phyloP scores from a whole-genome alignment of 2,888 invertebrate species.

The Laothoe populi region DNA sequence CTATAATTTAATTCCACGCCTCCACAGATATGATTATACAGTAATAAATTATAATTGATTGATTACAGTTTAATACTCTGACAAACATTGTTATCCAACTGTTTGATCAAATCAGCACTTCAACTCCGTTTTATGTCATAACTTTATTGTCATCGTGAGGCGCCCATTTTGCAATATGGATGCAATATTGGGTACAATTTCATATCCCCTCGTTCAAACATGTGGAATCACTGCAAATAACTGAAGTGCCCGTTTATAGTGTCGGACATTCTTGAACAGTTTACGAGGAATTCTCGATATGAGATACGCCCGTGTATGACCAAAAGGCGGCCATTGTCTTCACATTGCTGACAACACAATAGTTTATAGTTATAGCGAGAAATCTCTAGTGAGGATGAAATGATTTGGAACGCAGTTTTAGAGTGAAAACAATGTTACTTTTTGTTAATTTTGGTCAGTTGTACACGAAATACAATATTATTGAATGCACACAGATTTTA shows the following conservation, averaged over 20 bases:
- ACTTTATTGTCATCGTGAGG: slow-evolving; percentile 26
- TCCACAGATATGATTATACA: background rate
- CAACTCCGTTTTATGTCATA: background rate
- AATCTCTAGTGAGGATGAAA: slow-evolving; percentile 7
- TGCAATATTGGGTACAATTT: slow-evolving; percentile 51
- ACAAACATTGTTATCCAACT: background rate
- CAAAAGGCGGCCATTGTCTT: slow-evolving; percentile 15
- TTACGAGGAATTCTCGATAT: slow-evolving; percentile 50
- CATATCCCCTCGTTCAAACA: slow-evolving; percentile 47
- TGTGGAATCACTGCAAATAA: slow-evolving; percentile 60
- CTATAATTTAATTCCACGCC: slow-evolving; percentile 1
- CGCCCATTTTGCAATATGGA: slow-evolving; percentile 40
- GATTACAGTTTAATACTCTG: background rate
- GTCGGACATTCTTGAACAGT: slow-evolving; percentile 48
- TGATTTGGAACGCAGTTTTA: slow-evolving; percentile 6
- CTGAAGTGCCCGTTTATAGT: slow-evolving; percentile 49
- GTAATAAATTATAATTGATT: background rate
- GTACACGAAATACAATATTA: background rate
- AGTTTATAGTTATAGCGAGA: slow-evolving; percentile 1
- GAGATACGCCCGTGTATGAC: slow-evolving; percentile 42
- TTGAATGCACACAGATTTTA: too few relatives aligned
- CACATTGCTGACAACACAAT: slow-evolving; percentile 8
- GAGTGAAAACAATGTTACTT: background rate
- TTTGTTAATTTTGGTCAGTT: background rate
- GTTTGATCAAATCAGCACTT: slow-evolving; percentile 4